phyloP scores from a whole-genome alignment of 2,888 invertebrate genomes.

The Perizoma flavofasciatum region DNA sequence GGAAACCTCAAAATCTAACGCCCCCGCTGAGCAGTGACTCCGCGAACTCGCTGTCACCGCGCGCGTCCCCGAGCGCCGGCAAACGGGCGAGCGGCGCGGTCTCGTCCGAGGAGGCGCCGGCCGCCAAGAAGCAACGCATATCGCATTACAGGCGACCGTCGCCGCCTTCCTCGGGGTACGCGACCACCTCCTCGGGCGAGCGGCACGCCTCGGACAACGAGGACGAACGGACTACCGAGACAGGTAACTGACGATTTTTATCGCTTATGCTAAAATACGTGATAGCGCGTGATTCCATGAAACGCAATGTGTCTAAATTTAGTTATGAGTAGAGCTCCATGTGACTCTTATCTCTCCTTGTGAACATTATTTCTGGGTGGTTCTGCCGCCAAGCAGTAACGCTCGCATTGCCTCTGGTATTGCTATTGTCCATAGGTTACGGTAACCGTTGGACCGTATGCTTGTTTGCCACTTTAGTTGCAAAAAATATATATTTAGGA shows the following conservation, averaged over 20 bases:
- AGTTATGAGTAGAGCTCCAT: too few species aligned
- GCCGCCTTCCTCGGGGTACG: constrained; percentile 75
- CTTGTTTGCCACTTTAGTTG: too few species aligned
- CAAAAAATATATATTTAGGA: too few species aligned
- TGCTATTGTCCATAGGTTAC: too few species aligned
- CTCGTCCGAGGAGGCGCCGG: constrained; percentile 84
- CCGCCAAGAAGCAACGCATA: constrained; percentile 92
- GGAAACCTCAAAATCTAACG: constrained; percentile 95
- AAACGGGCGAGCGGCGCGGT: constrained; percentile 88
- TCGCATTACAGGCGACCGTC: constrained; percentile 87
- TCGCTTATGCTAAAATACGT: neutral
- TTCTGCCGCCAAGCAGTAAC: too few species aligned
- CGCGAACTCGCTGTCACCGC: constrained; percentile 92
- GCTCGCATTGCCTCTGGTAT: too few species aligned
- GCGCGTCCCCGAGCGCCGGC: constrained; percentile 80
- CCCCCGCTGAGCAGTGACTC: constrained; percentile 95
- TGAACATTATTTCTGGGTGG: too few species aligned
- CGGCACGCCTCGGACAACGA: constrained; percentile 81
- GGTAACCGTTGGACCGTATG: too few species aligned
- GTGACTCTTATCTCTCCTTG: too few species aligned
- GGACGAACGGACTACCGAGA: constrained; percentile 69
- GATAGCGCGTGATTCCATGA: too few species aligned
- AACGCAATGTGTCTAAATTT: too few species aligned
- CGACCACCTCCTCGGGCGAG: constrained; percentile 78
- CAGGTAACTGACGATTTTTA: constrained; percentile 18